A percentile compares a stretch with the other conserved stretches of the same genome.
These are phyloP conservation scores for Drosophila neocordata DNA, from an alignment of 1,140 invertebrate species.

Conservation along the genomic window DNA sequence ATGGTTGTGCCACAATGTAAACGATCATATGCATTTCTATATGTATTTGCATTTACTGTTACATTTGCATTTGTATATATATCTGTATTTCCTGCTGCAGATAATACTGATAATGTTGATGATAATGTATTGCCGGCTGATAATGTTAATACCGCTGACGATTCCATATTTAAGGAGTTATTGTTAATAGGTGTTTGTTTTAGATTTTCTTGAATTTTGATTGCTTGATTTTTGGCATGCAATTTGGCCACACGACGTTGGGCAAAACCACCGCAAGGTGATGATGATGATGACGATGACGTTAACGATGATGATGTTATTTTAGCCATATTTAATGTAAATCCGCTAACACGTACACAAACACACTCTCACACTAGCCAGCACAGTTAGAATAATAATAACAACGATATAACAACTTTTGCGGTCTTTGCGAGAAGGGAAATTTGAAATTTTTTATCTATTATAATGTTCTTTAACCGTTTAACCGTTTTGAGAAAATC, in stretches of 20 bases:
- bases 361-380: background rate
- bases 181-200: background rate
- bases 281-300: conserved; percentile 10
- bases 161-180: too few relatives aligned
- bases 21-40: background rate
- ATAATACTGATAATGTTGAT: too few relatives aligned
- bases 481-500: conserved; percentile 6
- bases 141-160: too few relatives aligned
- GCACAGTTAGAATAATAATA: background rate
- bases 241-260: conserved; percentile 35
- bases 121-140: too few relatives aligned
- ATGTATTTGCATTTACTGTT: background rate
- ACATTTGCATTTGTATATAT: background rate
- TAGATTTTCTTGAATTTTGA: conserved; percentile 1
- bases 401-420: background rate
- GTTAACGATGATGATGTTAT: conserved; percentile 6
- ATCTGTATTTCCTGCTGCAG: background rate
- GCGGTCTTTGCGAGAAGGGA: too few relatives aligned
- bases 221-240: conserved; percentile 14
- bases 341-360: background rate
- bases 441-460: background rate
- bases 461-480: conserved; percentile 6
- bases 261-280: conserved; percentile 29
- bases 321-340: background rate
- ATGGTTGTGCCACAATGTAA: background rate